Base-by-base conservation (phyloP, 2,888 invertebrate species). In the Cyclophora albipunctata region DNA sequence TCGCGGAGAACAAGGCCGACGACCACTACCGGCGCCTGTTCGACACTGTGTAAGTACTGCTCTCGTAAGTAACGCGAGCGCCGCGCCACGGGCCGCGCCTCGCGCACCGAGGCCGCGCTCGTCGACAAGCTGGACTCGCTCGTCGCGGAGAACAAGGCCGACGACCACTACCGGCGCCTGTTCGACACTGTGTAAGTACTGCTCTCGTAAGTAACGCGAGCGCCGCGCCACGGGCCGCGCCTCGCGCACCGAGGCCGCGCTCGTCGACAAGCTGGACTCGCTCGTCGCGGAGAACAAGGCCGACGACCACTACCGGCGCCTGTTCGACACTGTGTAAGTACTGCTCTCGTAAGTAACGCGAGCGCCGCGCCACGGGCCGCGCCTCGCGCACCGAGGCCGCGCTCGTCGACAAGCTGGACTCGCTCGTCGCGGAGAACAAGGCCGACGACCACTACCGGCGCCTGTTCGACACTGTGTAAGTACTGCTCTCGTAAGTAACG, bases 311-410 rank as follows among this genome's bases (percentile, higher is more conserved):
- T 98, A 98, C 73, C 90, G 96, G 54, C 92, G 96, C 56, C 91
- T 98, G n/a, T 98, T 98, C 76, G 96, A 97, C 71, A 96, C 96
- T 49, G 97, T 98, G 98, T 98, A 90, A 96, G 97, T 94, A 5
- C 7, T 41, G 34, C 6, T 5, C 20, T 7, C 3, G 2, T n/a
- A n/a, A n/a, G n/a, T n/a, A n/a, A n/a, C n/a, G 96, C 66, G 98
- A 98, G 71, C 93, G 95, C 54, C 87, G 89, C 4, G 92, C 93
- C 2, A 92, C 95, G 0, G 97, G 97, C 0, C 95, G 96, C 60
- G 98, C 98, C 62, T 92, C 95, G 52, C 91, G 96, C 69, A 97
- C 98, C 2, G 98, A 98, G 74, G 96, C 96, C 33, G 97, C 98
- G 63, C 84, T 98, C 3, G 98, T 98, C 47, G 98, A 98, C 73